Conservation (phyloP, 2,113 vertebrate genomes). For the Myocastor coypus region DNA sequence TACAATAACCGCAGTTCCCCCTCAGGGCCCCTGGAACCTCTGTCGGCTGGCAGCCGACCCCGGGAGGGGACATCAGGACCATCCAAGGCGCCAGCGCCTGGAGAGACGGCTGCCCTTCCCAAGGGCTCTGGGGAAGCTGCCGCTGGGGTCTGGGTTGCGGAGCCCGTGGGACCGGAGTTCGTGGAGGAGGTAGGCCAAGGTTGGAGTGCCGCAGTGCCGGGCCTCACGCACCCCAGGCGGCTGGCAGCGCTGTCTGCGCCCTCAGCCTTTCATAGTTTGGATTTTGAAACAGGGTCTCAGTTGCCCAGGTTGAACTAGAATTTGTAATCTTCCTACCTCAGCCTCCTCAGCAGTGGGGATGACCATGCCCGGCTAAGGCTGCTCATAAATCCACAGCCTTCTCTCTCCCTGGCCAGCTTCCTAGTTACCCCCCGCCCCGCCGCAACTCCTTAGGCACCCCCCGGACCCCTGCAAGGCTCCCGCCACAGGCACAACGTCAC, state of each 20-base stretch:
- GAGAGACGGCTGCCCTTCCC: slow-evolving; percentile 61
- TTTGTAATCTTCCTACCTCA: background rate
- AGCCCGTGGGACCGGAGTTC: slow-evolving; percentile 87
- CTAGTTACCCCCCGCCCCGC: background rate
- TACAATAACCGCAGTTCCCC: background rate
- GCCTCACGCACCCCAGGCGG: background rate
- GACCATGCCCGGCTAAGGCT: background rate
- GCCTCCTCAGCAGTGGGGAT: background rate
- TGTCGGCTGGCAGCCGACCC: slow-evolving; percentile 58
- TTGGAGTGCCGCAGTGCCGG: background rate
- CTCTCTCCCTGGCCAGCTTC: background rate
- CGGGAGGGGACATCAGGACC: slow-evolving; percentile 70
- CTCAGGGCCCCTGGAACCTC: slow-evolving; percentile 57
- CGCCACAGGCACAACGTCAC: too few relatives aligned
- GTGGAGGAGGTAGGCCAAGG: slow-evolving; percentile 87
- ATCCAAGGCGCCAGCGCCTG: slow-evolving; percentile 74
- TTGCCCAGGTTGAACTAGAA: background rate
- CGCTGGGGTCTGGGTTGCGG: slow-evolving; percentile 79
- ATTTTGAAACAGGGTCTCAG: background rate
- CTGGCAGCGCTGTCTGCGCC: accelerated
- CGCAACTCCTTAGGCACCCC: background rate
- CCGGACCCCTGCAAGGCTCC: background rate
- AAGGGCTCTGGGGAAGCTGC: slow-evolving; percentile 76
- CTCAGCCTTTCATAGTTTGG: background rate
- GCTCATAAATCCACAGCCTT: background rate